Evolutionary conservation across 2,113 vertebrate genomes (phyloP), one percentile per base, ranked within the genome.

Genomic region (Macquaria ambigua): DNA sequence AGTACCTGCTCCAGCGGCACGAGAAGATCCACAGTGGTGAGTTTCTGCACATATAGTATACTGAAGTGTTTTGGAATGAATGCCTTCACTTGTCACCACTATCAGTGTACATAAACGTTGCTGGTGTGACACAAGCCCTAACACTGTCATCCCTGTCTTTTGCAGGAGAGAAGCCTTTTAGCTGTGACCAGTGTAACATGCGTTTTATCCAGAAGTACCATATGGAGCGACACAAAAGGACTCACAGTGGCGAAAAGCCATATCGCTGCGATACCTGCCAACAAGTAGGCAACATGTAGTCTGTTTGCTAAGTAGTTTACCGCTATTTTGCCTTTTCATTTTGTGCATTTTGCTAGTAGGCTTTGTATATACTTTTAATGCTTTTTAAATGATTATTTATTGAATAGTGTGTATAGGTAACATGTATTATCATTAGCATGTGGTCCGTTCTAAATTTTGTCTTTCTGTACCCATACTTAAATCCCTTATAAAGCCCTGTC

Each of bases 191-290:
- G 94, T 99, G 98, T 90, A 99, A 98, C 87, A 99, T 99, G 98
- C 98, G 99, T 87, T 99, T 99, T 93, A 99, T 99, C 93, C 98
- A 99, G 96, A 99, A 99, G 95, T 99, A 99, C 94, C 98, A 99
- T 81, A 99, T 99, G 98, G 98, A 99, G 92, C 94, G 98, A 90
- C 98, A 99, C 96, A 99, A 99, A 95, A 96, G 98, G 94, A 99
- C 98, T 15, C 98, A 99, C 94, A 99, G 98, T 31, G 98, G 98
- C 95, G 98, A 99, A 96, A 99, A 99, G 97, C 98, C 98, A 96
- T 99, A 99, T 93, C 97, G 98, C 93, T 99, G 98, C 92, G 98
- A 99, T 87, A 98, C 97, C 91, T 99, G 98, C 95, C 98, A 99
- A 96, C 98, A 97, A 95, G 96, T 97, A 92, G 64, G 90, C 62